Base-by-base conservation (phyloP, 2,113 vertebrate genomes). In the Lichenostomus cassidix region DNA sequence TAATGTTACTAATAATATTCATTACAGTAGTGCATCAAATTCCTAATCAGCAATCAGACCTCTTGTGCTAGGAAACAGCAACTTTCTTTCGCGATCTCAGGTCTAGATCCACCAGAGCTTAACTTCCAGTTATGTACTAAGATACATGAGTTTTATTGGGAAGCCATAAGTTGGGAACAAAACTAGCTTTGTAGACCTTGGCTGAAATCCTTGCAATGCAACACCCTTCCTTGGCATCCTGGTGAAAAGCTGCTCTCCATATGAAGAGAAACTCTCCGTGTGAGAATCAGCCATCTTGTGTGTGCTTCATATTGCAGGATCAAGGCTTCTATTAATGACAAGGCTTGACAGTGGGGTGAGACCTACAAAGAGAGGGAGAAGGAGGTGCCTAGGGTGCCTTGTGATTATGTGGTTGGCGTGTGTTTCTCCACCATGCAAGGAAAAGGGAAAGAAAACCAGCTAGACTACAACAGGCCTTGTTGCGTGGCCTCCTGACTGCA, bases 381-480 rank as follows among this genome's bases (percentile, higher is more conserved):
- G 90, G 73, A 94, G 87, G 75, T 92, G 82, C 70, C 0, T 6
- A 92, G n/a, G n/a, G 53, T 92, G 76, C 64, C 73, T 87, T 93
- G 80, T 92, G 85, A 94, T 93, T 94, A 86, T 92, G 94, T 0
- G 77, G 95, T 84, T 93, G 87, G 85, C 2, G 0, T 90, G 68
- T 64, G 60, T 22, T 88, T 93, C 92, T 88, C 65, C 65, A 73
- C 46, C 22, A 2, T 31, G 77, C 64, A 89, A 64, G 56, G 80
- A 87, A 94, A 95, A 95, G n/a, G 80, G 74, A 87, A 73, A 95
- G 83, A 96, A 94, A 97, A 96, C 94, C 85, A 97, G 95, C 94
- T 75, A 69, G 94, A 82, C 93, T 92, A 28, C 90, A 92, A 41
- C 60, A 84, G 37, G 33, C 85, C 77, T 64, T 50, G 53, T 53